Percentiles rank a stretch among this genome's conserved stretches.
Evolutionary conservation across 2,797 vertebrate genomes (phyloP).

Genomic region (Psittacula derbiana): DNA sequence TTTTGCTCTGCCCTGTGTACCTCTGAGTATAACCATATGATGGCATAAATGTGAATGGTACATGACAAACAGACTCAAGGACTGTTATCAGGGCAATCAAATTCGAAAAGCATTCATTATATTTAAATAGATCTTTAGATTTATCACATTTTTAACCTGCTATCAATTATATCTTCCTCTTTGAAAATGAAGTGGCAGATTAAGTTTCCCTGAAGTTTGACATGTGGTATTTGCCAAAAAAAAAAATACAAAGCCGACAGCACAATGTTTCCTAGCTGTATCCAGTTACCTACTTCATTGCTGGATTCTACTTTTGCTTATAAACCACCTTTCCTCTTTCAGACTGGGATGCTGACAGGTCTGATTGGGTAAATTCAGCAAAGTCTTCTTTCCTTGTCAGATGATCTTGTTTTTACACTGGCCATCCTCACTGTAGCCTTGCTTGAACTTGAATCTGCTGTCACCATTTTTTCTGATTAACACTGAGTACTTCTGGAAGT

Average conservation of each 20-base stretch:
- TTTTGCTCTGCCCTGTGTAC: not conserved
- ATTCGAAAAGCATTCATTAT: not conserved
- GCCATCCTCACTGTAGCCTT: not conserved
- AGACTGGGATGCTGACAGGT: not conserved
- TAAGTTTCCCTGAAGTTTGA: not conserved
- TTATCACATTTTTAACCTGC: not conserved
- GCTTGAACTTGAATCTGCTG: not conserved
- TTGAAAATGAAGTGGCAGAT: not conserved
- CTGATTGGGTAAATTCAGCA: not conserved
- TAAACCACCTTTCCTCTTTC: not conserved
- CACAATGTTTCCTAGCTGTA: not conserved
- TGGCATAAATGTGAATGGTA: not conserved
- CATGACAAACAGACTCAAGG: not conserved
- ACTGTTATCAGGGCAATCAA: not conserved
- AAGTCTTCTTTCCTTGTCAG: not conserved
- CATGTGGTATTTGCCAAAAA: not conserved
- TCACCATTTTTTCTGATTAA: not conserved
- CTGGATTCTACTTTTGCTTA: not conserved
- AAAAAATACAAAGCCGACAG: rapidly evolving
- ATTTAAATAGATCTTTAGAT: not conserved
- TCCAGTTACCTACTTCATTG: not conserved
- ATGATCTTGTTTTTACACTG: not conserved
- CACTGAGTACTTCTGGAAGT: not conserved
- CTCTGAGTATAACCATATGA: not conserved
- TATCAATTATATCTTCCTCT: not conserved